A percentile compares a stretch with the other conserved stretches of the same genome.
These are phyloP conservation scores for Dicentrarchus labrax DNA, from an alignment of 2,113 vertebrate genomes.

Conservation along the genomic window DNA sequence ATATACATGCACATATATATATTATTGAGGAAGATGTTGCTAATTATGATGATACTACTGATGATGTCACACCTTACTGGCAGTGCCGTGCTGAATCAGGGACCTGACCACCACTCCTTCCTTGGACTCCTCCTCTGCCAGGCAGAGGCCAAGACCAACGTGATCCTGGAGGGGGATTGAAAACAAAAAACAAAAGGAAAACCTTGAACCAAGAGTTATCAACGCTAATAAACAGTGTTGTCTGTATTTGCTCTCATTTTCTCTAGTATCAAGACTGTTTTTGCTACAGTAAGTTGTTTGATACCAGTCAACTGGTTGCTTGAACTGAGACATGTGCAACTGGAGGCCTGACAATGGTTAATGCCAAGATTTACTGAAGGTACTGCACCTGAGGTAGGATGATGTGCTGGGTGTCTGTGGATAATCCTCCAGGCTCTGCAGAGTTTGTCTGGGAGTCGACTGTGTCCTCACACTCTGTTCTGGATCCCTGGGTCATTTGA, in stretches of 20 bases:
- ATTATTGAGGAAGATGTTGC: neutral
- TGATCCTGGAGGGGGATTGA: conserved; percentile 83
- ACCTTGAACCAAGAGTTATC: neutral
- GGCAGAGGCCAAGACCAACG: conserved; percentile 86
- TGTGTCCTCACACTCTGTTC: conserved; percentile 74
- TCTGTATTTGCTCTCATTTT: neutral
- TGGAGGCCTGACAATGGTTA: conserved; percentile 11
- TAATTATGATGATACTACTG: neutral
- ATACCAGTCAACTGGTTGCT: neutral
- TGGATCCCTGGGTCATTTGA: conserved; percentile 87
- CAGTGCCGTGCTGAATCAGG: conserved; percentile 86
- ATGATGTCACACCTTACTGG: conserved; percentile 85
- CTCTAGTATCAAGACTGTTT: neutral
- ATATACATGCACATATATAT: neutral
- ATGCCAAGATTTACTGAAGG: conserved; percentile 1
- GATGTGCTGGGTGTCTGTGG: conserved; percentile 56
- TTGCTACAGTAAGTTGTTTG: neutral
- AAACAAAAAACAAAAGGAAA: neutral
- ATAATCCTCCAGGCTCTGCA: conserved; percentile 37
- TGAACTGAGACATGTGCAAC: conserved; percentile 1
- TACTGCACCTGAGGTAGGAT: conserved; percentile 67
- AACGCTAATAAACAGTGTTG: neutral
- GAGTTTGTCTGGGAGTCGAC: conserved; percentile 60
- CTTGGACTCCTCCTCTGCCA: conserved; percentile 86
- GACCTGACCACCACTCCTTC: conserved; percentile 86